Base-by-base conservation (phyloP, 1,140 invertebrate genomes). In the Schmidtea mediterranea region DNA sequence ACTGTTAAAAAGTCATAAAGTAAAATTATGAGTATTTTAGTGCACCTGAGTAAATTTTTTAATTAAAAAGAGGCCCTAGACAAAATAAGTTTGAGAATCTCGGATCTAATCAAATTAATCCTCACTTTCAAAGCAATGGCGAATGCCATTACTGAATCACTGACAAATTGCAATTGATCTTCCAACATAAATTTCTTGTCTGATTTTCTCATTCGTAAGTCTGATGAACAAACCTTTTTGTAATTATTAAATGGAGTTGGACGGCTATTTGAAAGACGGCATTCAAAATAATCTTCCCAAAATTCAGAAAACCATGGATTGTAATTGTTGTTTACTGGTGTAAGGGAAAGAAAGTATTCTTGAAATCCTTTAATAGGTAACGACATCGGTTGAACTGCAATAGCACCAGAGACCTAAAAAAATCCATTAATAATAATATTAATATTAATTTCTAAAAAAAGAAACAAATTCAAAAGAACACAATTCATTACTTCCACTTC, bases 251-350 rank as follows among this genome's bases (percentile, higher is more conserved):
- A 82, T 0, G 79, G 80, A 0, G 80, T 84, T 22, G 65, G 64
- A 0, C 75, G 71, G 40, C 77, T 75, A 54, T 78, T 76, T 0
- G 77, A 75, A 52, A 56, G 12, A 5, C 51, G 51, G 43, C 22
- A 40, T 19, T 2, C 16, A 43, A 10, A 12, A 54, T 82, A 79
- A 58, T 80, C 74, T 57, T 87, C 82, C 82, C 82, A 87, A 66
- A 83, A 86, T 70, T 87, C 82, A 18, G 80, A 73, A 69, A 89
- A 87, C 82, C 82, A 87, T 0, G 82, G 82, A 70, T 87, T 86
- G 37, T 82, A 70, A 53, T 71, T 73, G 63, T 86, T 86, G 59
- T 78, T 82, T 55, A 80, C 75, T 3, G 82, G 78, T 18, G 77
- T 82, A 2, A 87, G 69, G 43, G 71, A 71, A 16, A 83, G 72